Evolutionary conservation across 2,797 vertebrate species (phyloP), one percentile per base, ranked within the genome.

Genomic region (Garrulus glandarius): DNA sequence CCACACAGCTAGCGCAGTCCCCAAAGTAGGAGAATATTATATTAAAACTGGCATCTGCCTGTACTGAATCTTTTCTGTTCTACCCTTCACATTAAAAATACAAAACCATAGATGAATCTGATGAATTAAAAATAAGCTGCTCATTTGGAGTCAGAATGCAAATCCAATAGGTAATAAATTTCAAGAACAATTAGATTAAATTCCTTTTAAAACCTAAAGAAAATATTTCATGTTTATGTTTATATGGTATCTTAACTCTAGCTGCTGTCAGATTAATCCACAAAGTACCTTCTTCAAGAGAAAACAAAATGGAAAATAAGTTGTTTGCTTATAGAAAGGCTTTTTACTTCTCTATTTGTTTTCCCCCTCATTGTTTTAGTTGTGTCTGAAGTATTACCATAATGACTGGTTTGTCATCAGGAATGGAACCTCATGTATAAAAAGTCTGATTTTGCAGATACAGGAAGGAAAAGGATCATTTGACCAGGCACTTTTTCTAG

Each of bases 101-200:
- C 65, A 96, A 95, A 96, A 96, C 68, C 60, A 85, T 76, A 95
- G 92, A 96, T 95, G 92, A 94, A 96, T 83, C 19, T 9, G 39
- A 95, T 97, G 86, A 96, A 96, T 96, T 95, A 91, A 84, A 93
- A 96, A 96, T 97, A 95, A 96, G 52, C 56, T 93, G 16, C 27
- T 96, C 76, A 69, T 97, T 92, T 94, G 68, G 47, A 95, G 39
- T 72, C 50, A 64, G 56, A 77, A 89, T 75, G n/a, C 12, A 89
- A 69, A 77, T 72, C 15, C 80, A 89, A 75, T 22, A 80, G 13
- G 61, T 68, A 92, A 80, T 92, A 96, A 83, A 69, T 96, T 96
- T 87, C 27, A 70, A 74, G 53, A 84, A 67, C 60, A 93, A 91
- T 93, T 92, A 88, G 32, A 46, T 77, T 19, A 77, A 64, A 53